Base-by-base conservation (phyloP, 2,113 vertebrate genomes). In the Nerophis lumbriciformis region DNA sequence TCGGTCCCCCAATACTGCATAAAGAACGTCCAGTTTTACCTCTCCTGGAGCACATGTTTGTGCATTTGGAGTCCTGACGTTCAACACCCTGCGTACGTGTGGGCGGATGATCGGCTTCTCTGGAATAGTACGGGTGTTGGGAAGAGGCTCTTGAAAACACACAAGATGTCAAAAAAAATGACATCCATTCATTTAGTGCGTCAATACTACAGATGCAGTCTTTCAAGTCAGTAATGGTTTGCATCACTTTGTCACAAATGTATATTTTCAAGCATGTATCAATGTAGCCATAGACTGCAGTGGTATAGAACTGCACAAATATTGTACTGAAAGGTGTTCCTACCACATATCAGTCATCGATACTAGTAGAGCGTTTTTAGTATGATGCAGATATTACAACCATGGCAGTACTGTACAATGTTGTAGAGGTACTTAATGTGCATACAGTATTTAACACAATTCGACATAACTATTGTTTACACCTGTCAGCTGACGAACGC, bases 11-110 rank as follows among this genome's bases (percentile, higher is more conserved):
- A 9, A 19, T 19, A 2, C 19, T 19, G 19, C 19, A 19, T 19
- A 19, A 5, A 8, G 14, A 19, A 51, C 35, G 53, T 63, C 69
- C 15, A 1, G 19, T 19, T 81, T 21, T 50, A 90, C 90, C 90
- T 85, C 89, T 90, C 57, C 88, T 81, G 59, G 90, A 92, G 68
- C 89, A 92, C 6, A 90, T 74, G 69, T 90, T 2, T 0, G 76
- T 67, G 57, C 90, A 92, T 44, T 68, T 84, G 62, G 90, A 90
- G 1, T 73, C 72, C 0, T 52, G 55, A 19, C 21, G 63, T 53
- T 84, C 75, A 42, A 5, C 21, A 2, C 77, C 77, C 21, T 79
- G 81, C 11, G 0, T 19, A 6, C 49, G 63, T 48, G 21, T 78
- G 21, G 68, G 63, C n/a, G 69, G 57, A 3, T 58, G 13, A 38